A percentile compares a stretch with the other conserved stretches of the same genome.
These are phyloP conservation scores for Goniozus legneri DNA, from an alignment of 1,140 invertebrate genomes.

Conservation along the genomic window DNA sequence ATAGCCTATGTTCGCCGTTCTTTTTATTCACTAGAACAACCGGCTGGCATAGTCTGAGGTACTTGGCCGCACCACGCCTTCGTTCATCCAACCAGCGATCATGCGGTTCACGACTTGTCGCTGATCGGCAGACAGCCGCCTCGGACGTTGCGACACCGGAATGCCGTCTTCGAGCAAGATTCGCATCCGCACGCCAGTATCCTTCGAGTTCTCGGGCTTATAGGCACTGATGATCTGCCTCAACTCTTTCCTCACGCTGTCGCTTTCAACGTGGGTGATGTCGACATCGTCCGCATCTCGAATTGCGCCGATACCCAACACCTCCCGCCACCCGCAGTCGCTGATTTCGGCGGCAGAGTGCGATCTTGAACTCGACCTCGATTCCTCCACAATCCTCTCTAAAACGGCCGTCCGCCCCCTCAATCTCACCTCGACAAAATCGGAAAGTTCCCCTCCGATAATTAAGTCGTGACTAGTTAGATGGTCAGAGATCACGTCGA, in stretches of 20 bases:
- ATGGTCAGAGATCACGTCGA: not conserved
- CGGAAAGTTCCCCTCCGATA: not conserved
- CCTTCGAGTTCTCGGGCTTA: conserved; percentile 2
- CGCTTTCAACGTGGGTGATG: no score
- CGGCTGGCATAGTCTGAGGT: conserved; percentile 42
- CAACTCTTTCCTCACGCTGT: not conserved
- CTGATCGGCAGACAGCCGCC: not conserved
- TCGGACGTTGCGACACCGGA: not conserved
- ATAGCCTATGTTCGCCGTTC: conserved; percentile 40
- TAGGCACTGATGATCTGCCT: not conserved
- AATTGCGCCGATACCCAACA: no score
- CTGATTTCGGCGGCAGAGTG: no score
- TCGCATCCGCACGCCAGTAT: conserved; percentile 1
- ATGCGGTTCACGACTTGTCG: not conserved
- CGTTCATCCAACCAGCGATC: conserved; percentile 6
- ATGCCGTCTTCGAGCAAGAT: conserved; percentile 7
- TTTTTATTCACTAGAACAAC: conserved; percentile 51
- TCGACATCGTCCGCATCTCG: no score
- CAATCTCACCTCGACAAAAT: not conserved
- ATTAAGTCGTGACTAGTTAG: not conserved
- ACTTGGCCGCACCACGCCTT: not conserved
- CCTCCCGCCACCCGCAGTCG: no score
- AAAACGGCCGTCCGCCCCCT: not conserved
- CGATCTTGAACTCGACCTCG: no score
- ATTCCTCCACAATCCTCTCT: not conserved